Evolutionary conservation across 2,797 vertebrate species (phyloP).

Genomic region (Rhadinocentrus ornatus): DNA sequence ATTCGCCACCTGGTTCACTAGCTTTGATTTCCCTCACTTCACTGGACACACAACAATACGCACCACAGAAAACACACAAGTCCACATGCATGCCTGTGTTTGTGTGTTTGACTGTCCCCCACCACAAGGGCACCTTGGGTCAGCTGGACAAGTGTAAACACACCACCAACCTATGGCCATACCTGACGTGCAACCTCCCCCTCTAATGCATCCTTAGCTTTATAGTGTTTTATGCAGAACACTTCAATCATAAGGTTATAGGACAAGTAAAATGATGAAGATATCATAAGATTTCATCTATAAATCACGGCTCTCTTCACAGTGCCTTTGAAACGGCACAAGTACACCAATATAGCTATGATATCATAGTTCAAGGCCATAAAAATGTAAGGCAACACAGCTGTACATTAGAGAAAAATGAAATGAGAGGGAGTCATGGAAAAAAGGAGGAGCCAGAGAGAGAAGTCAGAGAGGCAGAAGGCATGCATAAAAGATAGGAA

Average conservation of each 20-base stretch:
- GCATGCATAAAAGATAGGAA: constrained; percentile 77
- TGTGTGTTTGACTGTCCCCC: constrained; percentile 24
- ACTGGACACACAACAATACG: constrained; percentile 52
- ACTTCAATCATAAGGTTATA: constrained; percentile 30
- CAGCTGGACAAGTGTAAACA: constrained; percentile 68
- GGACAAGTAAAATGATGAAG: constrained; percentile 40
- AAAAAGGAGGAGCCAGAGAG: constrained; percentile 41
- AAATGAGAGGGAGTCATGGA: constrained; percentile 48
- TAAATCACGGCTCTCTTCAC: constrained; percentile 53
- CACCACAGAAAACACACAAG: constrained; percentile 31
- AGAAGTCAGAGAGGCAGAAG: constrained; percentile 62
- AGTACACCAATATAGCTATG: constrained; percentile 48
- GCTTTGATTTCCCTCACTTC: constrained; percentile 72
- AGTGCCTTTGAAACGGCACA: constrained; percentile 50
- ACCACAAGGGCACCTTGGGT: constrained; percentile 61
- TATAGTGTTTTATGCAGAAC: constrained; percentile 14
- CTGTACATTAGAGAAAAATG: constrained; percentile 63
- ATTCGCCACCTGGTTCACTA: constrained; percentile 76
- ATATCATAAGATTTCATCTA: constrained; percentile 49
- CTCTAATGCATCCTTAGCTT: background rate
- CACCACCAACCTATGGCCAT: constrained; percentile 49
- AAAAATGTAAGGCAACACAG: constrained; percentile 70
- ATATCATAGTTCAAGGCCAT: constrained; percentile 67
- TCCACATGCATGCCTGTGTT: constrained; percentile 6
- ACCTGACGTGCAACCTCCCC: constrained; percentile 41